phyloP scores from a whole-genome alignment of 2,113 vertebrate species.

The Albula glossodonta region DNA sequence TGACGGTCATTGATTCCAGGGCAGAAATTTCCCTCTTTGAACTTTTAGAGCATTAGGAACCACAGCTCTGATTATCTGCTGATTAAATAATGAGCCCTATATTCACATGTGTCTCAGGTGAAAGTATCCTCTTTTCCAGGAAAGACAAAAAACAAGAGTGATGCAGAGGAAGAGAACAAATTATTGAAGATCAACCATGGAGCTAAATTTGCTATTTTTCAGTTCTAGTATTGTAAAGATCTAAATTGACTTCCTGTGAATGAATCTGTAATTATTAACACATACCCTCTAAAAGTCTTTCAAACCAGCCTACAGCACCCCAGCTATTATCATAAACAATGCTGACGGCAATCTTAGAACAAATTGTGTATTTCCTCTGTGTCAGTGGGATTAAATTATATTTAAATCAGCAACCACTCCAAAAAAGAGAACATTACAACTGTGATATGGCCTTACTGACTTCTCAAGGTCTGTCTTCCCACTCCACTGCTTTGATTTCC shows the following conservation, averaged over 20 bases:
- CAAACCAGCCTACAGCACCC: constrained; percentile 62
- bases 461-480: neutral
- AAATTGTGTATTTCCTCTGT: constrained; percentile 79
- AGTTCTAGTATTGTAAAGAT: constrained; percentile 52
- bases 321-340: constrained; percentile 74
- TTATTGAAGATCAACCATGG: constrained; percentile 61
- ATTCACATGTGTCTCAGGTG: constrained; percentile 46
- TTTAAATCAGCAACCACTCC: constrained; percentile 63
- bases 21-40: constrained; percentile 43
- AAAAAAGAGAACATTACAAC: constrained; percentile 61
- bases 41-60: constrained; percentile 45
- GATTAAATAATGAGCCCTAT: constrained; percentile 45
- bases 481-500: constrained; percentile 31
- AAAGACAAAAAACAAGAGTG: constrained; percentile 52
- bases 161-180: constrained; percentile 63
- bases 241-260: constrained; percentile 54
- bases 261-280: constrained; percentile 58
- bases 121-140: constrained; percentile 56
- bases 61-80: constrained; percentile 54
- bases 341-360: constrained; percentile 75
- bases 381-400: constrained; percentile 76
- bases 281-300: constrained; percentile 57
- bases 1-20: constrained; percentile 58
- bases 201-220: constrained; percentile 55
- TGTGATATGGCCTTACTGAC: constrained; percentile 51